Percentiles rank a stretch among this genome's conserved stretches.
phyloP scores from a whole-genome alignment of 53 echinoderm and acorn worm genomes.

The Temnopleurus reevesii region DNA sequence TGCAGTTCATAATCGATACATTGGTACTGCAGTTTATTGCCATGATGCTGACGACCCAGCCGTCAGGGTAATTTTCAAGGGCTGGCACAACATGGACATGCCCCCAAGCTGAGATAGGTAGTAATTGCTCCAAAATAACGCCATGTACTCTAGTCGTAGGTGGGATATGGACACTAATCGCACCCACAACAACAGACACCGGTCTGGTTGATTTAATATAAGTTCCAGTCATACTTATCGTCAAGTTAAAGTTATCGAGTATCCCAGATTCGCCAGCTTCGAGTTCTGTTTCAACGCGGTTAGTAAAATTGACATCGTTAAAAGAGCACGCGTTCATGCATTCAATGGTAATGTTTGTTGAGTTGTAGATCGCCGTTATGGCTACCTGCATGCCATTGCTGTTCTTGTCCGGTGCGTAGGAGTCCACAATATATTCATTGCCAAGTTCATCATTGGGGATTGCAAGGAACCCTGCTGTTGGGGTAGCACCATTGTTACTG shows the following conservation, averaged over 20 bases:
- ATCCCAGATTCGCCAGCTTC: neutral
- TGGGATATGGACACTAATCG: neutral
- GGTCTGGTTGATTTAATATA: neutral
- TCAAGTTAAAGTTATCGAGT: neutral
- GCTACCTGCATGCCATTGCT: neutral
- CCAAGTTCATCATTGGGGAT: neutral
- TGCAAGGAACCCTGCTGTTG: neutral
- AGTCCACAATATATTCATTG: neutral
- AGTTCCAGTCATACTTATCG: neutral
- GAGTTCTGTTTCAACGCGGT: neutral
- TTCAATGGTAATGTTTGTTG: neutral
- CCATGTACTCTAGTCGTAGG: neutral
- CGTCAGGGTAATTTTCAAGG: neutral
- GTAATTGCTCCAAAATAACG: neutral
- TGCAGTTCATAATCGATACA: neutral
- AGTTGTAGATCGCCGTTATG: neutral
- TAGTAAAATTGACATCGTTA: neutral
- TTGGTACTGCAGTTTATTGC: neutral
- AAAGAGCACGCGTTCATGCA: neutral
- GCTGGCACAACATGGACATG: neutral
- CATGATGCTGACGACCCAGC: neutral
- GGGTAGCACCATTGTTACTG: neutral
- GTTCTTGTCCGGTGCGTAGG: neutral
- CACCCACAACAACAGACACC: slow-evolving; percentile 1
- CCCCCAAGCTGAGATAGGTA: neutral